phyloP scores from a whole-genome alignment of 2,113 vertebrate genomes.

The Etheostoma cragini region DNA sequence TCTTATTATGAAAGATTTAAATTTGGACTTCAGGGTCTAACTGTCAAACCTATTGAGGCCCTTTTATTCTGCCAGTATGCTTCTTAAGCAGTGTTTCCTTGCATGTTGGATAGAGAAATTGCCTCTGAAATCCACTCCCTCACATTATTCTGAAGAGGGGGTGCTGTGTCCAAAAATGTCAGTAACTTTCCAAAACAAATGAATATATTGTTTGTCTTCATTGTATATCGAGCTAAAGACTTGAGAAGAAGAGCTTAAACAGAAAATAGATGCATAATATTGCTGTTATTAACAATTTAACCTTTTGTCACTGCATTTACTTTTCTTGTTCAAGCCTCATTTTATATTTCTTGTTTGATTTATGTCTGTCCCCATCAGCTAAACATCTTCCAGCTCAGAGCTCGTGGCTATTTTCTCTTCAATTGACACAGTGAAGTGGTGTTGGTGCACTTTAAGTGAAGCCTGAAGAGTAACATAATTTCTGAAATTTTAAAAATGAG shows the following conservation, averaged over 20 bases:
- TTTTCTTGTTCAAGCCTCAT: neutral
- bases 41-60: conserved; percentile 7
- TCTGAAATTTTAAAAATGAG: conserved; percentile 25
- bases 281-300: neutral
- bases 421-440: conserved; percentile 42
- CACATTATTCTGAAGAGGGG: neutral
- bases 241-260: neutral
- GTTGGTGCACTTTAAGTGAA: conserved; percentile 36
- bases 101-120: neutral
- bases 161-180: no score
- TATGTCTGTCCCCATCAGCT: neutral
- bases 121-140: neutral
- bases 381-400: neutral
- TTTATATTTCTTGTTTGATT: neutral
- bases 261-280: neutral
- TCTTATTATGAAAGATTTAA: neutral
- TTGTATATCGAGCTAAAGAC: neutral
- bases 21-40: neutral
- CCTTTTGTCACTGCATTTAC: conserved; percentile 8
- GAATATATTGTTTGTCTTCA: neutral
- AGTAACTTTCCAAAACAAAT: no score
- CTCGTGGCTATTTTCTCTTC: conserved; percentile 39
- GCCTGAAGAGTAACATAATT: conserved; percentile 40
- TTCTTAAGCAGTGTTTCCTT: neutral
- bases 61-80: neutral